Conservation (phyloP, 2,113 vertebrate genomes). For the Pristiophorus japonicus region DNA sequence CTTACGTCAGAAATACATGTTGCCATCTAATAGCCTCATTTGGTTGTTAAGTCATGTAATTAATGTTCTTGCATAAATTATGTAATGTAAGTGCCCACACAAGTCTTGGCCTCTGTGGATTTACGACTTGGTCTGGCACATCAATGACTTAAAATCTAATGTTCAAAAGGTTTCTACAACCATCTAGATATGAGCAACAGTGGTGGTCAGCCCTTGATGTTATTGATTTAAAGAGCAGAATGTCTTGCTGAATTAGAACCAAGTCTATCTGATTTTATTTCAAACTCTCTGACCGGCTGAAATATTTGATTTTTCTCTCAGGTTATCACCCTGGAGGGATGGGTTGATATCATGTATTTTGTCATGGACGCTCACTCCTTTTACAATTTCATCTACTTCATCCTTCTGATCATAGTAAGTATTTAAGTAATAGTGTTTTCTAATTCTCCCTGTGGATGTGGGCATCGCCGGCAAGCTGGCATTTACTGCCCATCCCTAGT, state of each 20-base stretch:
- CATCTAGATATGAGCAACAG: not conserved
- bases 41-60: not conserved
- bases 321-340: conserved; percentile 97
- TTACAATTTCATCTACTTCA: conserved; percentile 99
- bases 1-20: not conserved
- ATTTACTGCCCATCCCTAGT: too few relatives aligned
- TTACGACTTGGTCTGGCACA: not conserved
- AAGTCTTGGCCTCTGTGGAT: not conserved
- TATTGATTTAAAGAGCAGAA: conserved; percentile 41
- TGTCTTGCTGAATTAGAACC: conserved; percentile 39
- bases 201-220: conserved; percentile 43
- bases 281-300: conserved; percentile 18
- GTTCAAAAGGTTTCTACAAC: not conserved
- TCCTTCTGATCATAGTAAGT: conserved; percentile 99
- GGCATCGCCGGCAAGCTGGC: not conserved
- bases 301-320: conserved; percentile 47
- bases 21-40: not conserved
- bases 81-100: not conserved
- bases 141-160: not conserved
- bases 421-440: not conserved
- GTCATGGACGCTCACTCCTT: conserved; percentile 98
- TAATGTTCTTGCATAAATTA: not conserved
- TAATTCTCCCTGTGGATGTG: not conserved
- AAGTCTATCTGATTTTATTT: conserved; percentile 41
- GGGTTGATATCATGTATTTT: conserved; percentile 99